Conservation (phyloP, 2,797 vertebrate species). For the Chanos chanos region DNA sequence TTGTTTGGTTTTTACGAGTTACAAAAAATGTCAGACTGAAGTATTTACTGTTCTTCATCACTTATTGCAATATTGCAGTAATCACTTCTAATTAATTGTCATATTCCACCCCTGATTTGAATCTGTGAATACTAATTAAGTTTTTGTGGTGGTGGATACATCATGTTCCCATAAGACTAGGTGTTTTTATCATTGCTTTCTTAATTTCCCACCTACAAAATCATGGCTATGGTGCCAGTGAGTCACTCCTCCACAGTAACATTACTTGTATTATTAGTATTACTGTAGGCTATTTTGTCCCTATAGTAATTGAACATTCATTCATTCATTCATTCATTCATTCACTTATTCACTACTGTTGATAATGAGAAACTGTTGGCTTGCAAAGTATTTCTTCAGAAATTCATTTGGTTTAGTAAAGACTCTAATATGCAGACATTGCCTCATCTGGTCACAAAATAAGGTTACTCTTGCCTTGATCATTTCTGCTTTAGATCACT, state of each 20-base stretch:
- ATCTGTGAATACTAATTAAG: constrained; percentile 25
- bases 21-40: constrained; percentile 20
- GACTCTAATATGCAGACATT: too few species aligned
- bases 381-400: too few species aligned
- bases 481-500: constrained; percentile 64
- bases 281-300: too few species aligned
- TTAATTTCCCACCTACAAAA: neutral
- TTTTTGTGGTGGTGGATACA: constrained; percentile 23
- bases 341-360: too few species aligned
- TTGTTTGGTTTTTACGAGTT: constrained; percentile 8
- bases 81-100: constrained; percentile 26
- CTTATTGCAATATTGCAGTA: constrained; percentile 1
- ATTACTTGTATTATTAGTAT: too few species aligned
- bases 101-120: constrained; percentile 22
- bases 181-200: neutral
- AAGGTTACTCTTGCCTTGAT: neutral
- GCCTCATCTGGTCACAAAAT: too few species aligned
- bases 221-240: too few species aligned
- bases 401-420: too few species aligned
- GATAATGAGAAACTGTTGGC: too few species aligned
- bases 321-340: too few species aligned
- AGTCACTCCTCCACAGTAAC: too few species aligned
- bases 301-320: too few species aligned
- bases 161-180: constrained; percentile 7
- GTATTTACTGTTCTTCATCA: constrained; percentile 1